Base-by-base conservation (phyloP, 2,888 invertebrate genomes). In the Eucriotettix oculatus region DNA sequence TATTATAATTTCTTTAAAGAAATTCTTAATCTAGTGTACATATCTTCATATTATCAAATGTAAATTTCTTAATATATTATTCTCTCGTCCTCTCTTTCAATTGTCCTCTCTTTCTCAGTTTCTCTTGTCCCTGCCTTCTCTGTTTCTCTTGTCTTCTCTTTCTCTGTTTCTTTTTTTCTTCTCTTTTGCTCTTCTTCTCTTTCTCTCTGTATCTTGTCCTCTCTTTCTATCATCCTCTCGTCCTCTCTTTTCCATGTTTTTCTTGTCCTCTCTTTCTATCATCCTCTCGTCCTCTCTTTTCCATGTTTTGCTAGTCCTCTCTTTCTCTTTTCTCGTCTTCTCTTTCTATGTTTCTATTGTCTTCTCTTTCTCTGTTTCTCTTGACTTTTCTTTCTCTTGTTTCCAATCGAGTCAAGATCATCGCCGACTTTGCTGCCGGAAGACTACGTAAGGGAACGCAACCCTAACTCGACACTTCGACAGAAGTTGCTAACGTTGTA, bases 301-400 rank as follows among this genome's bases (percentile, higher is more conserved):
- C 3, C 48, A 14, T n/a, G 1, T n/a, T 3, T n/a, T n/a, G 1
- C 3, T 3, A 1, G 1, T 3, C n/a, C 1, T 3, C 3, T 3
- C 3, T n/a, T 1, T n/a, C n/a, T n/a, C 9, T 0, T 48, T n/a
- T 7, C 48, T 48, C 48, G 3, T n/a, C n/a, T 9, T 9, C 48
- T 5, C 48, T 48, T n/a, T 48, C 1, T 48, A 12, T 9, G 14
- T 9, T n/a, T 9, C 9, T 48, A 12, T 9, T n/a, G 14, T n/a
- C 7, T n/a, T 5, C 48, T 48, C 5, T 12, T 48, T 5, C 10
- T 48, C 48, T n/a, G n/a, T n/a, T n/a, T n/a, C n/a, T n/a, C 14
- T 5, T 48, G 5, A n/a, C 48, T 48, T n/a, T 48, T 48, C 48
- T n/a, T n/a, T n/a, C n/a, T n/a, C 48, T 5, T 48, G 48, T 9